Percentiles rank a stretch among this genome's conserved stretches.
These are phyloP conservation scores for Hexactinellida sp. DNA, from an alignment of 37 sponge, comb jelly and placozoan species.

Conservation along the genomic window DNA sequence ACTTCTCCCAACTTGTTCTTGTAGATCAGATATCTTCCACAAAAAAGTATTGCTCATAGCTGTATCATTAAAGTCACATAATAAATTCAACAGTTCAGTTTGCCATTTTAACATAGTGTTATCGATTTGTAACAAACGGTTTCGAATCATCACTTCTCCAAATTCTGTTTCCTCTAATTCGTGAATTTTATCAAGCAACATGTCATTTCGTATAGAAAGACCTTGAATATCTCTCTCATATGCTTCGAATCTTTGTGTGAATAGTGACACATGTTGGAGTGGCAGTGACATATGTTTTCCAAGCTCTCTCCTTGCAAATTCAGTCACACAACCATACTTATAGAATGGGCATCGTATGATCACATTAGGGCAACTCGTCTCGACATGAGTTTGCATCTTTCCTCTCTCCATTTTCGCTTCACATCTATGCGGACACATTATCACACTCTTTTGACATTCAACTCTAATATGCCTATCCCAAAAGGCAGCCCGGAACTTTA, in stretches of 20 bases:
- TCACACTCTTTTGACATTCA: background rate
- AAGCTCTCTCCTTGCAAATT: background rate
- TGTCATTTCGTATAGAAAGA: background rate
- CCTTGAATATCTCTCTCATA: slow-evolving; percentile 4
- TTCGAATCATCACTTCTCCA: background rate
- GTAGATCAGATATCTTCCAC: background rate
- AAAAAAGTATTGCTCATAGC: background rate
- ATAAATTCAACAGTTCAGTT: background rate
- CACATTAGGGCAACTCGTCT: background rate
- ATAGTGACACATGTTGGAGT: background rate
- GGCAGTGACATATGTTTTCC: background rate
- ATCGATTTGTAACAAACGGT: background rate
- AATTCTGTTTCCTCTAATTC: background rate
- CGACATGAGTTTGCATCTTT: background rate
- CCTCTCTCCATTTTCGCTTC: background rate
- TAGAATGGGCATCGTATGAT: background rate
- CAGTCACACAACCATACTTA: background rate
- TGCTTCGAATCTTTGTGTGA: background rate
- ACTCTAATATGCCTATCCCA: background rate
- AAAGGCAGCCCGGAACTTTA: background rate
- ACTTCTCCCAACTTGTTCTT: background rate
- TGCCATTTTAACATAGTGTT: background rate
- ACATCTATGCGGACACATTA: background rate
- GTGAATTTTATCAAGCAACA: slow-evolving; percentile 1
- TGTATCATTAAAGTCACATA: background rate